phyloP scores from a whole-genome alignment of 1,140 invertebrate genomes.

The Harpegnathos saltator region DNA sequence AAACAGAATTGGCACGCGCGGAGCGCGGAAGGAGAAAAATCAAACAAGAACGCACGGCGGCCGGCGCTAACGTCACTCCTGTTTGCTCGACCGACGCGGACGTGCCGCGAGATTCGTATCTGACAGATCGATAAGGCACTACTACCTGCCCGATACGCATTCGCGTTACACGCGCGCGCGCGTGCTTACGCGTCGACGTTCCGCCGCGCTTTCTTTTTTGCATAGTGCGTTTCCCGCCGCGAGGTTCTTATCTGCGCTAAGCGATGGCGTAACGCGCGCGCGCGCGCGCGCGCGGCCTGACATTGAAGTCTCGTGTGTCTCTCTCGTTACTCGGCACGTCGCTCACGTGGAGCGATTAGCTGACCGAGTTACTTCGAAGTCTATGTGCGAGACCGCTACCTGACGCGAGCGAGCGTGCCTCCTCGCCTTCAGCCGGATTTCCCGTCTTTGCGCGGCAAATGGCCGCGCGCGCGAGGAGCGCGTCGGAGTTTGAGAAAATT shows the following conservation, averaged over 20 bases:
- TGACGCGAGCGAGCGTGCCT: too few species aligned
- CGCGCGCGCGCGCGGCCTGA: too few species aligned
- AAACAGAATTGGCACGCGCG: background rate
- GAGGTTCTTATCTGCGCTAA: constrained; percentile 40
- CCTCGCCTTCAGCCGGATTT: constrained; percentile 8
- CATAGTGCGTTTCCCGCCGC: background rate
- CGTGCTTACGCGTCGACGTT: background rate
- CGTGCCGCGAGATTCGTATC: constrained; percentile 58
- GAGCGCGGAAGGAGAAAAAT: constrained; percentile 18
- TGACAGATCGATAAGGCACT: constrained; percentile 50
- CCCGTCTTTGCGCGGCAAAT: background rate
- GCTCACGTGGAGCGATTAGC: constrained; percentile 27
- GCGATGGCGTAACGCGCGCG: constrained; percentile 43
- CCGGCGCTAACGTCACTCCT: constrained; percentile 36
- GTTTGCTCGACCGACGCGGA: constrained; percentile 65
- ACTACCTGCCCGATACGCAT: background rate
- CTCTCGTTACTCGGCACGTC: constrained; percentile 23
- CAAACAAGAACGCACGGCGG: constrained; percentile 46
- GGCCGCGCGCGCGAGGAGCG: too few species aligned
- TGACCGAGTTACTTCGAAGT: constrained; percentile 41
- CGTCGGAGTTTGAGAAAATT: too few species aligned
- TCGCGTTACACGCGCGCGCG: too few species aligned
- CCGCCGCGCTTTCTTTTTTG: background rate
- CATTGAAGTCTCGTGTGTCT: constrained; percentile 37
- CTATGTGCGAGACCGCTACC: background rate